These are phyloP conservation scores for Caloenas nicobarica DNA, from an alignment of 2,113 vertebrate species.

Conservation along the genomic window DNA sequence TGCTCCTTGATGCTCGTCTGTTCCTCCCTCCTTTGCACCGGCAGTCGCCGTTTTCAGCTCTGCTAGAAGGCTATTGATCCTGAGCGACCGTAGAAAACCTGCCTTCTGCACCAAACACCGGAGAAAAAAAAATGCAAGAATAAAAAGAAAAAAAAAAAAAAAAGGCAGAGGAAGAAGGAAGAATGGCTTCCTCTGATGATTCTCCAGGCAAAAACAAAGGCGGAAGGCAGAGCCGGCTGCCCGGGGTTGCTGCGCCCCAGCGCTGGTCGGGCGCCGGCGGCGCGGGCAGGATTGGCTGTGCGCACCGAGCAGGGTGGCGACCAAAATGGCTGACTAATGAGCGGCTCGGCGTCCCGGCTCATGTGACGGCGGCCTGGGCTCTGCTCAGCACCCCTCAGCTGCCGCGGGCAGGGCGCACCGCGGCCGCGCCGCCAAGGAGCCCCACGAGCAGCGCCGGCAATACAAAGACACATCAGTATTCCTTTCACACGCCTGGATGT, in stretches of 20 bases:
- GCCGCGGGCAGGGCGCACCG: no score
- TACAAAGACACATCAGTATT: neutral
- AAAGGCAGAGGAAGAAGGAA: neutral
- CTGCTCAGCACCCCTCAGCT: no score
- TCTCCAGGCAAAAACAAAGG: neutral
- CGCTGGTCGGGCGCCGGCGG: conserved; percentile 10
- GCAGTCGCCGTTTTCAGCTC: conserved; percentile 8
- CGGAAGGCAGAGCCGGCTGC: neutral
- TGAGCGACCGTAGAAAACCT: conserved; percentile 27
- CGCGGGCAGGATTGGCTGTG: conserved; percentile 79
- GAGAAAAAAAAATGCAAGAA: neutral
- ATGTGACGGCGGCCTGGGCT: no score
- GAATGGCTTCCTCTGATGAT: neutral
- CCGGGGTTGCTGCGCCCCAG: conserved; percentile 39
- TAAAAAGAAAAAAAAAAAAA: neutral
- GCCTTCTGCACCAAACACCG: conserved; percentile 5
- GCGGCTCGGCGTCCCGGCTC: conserved; percentile 81
- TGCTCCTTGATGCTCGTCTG: conserved; percentile 28
- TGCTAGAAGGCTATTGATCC: conserved; percentile 41
- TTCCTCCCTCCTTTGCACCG: conserved; percentile 48
- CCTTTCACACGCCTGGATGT: neutral
- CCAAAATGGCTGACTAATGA: conserved; percentile 98
- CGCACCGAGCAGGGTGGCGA: conserved; percentile 89
- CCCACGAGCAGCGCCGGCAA: neutral
- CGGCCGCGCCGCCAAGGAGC: conserved; percentile 5